Conservation (phyloP, 2,113 vertebrate species). For the Sclerurus mexicanus region DNA sequence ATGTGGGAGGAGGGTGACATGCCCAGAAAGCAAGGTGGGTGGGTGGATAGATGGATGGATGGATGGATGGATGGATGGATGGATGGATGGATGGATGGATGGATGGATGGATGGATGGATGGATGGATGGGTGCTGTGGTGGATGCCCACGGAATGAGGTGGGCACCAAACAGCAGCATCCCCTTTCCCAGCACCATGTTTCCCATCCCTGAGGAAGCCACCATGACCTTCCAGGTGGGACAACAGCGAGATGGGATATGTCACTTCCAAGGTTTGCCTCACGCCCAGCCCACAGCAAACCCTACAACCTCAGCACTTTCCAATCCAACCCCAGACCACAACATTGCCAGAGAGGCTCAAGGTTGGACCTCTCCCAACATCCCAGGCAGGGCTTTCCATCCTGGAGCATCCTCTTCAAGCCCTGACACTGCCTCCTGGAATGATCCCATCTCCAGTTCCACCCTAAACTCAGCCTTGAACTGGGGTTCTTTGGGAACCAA, state of each 20-base stretch:
- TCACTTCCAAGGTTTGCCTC: background rate
- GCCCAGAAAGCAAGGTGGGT: accelerated
- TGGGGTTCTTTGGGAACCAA: background rate
- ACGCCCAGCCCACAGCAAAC: background rate
- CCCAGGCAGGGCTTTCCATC: background rate
- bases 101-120: background rate
- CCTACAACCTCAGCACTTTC: background rate
- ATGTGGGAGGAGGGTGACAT: accelerated
- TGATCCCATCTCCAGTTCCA: background rate
- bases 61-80: background rate
- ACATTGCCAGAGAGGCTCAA: background rate
- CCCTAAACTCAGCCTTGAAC: background rate
- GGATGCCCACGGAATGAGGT: background rate
- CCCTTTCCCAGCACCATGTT: background rate
- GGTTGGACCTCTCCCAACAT: background rate
- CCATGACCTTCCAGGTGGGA: background rate
- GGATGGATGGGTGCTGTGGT: background rate
- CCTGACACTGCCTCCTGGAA: background rate
- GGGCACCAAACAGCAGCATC: background rate
- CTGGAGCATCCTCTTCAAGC: background rate
- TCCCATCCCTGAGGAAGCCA: background rate
- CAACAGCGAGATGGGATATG: accelerated
- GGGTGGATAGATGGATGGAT: background rate
- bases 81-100: background rate
- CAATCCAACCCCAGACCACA: background rate